A percentile compares a stretch with the other conserved stretches of the same genome.
phyloP scores from a whole-genome alignment of 1,140 invertebrate species.

The Coboldia fuscipes region DNA sequence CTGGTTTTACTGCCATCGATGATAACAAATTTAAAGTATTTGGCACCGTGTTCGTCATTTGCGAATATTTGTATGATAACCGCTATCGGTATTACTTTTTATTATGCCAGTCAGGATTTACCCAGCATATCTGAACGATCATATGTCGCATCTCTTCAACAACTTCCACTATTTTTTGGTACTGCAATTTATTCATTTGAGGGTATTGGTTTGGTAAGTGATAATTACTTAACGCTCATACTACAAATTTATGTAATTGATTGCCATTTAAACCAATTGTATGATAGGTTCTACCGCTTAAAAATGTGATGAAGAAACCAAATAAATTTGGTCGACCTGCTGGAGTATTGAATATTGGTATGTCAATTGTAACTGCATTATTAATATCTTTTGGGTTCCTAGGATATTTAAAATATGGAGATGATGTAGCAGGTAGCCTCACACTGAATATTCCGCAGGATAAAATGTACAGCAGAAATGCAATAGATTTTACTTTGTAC shows the following conservation, averaged over 20 bases:
- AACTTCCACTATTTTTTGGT: conserved; percentile 49
- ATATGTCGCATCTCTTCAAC: conserved; percentile 30
- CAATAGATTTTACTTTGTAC: neutral
- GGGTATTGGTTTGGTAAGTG: conserved; percentile 40
- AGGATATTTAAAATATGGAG: conserved; percentile 50
- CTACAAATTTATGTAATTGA: conserved; percentile 1
- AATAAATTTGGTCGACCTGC: conserved; percentile 45
- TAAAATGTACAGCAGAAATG: conserved; percentile 13
- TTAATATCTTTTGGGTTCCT: conserved; percentile 53
- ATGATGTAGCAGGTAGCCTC: conserved; percentile 31
- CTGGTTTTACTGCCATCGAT: conserved; percentile 50
- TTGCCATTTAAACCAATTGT: neutral
- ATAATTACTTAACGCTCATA: neutral
- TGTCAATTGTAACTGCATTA: conserved; percentile 50
- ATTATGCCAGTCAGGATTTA: conserved; percentile 40
- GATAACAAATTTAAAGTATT: conserved; percentile 52
- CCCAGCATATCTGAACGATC: conserved; percentile 29
- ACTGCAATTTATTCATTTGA: conserved; percentile 62
- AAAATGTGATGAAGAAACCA: conserved; percentile 75
- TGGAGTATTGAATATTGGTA: conserved; percentile 69
- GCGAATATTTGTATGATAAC: conserved; percentile 47
- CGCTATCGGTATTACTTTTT: conserved; percentile 44
- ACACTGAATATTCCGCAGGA: conserved; percentile 33
- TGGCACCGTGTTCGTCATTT: conserved; percentile 45
- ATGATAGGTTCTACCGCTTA: conserved; percentile 58